Percentiles rank a stretch among this genome's conserved stretches.
Conservation (phyloP, 2,113 vertebrate species). For the Alexandromys fortis region DNA sequence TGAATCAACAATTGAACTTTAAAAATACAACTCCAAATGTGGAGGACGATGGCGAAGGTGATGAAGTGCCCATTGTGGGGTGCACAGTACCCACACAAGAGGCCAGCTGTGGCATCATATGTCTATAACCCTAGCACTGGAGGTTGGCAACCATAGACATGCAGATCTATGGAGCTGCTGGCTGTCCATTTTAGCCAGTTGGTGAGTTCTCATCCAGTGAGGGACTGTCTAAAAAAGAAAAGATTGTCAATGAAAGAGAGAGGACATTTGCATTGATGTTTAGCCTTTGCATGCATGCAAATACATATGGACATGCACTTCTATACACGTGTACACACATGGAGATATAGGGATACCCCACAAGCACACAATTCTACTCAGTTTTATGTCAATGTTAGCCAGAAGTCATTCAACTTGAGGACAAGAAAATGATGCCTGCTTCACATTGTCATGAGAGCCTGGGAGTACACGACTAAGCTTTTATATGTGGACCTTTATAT, state of each 20-base stretch:
- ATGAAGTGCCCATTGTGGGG: not conserved
- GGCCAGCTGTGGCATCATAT: not conserved
- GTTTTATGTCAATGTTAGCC: not conserved
- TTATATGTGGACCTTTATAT: accelerated
- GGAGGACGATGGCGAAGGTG: not conserved
- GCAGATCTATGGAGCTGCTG: not conserved
- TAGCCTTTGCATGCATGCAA: not conserved
- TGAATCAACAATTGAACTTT: not conserved
- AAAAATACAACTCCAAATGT: not conserved
- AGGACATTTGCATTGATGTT: not conserved
- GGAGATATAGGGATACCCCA: too few relatives aligned
- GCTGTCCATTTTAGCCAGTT: accelerated
- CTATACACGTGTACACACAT: not conserved
- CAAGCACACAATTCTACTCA: not conserved
- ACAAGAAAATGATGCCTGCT: not conserved
- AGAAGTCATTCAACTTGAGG: not conserved
- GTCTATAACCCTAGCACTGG: not conserved
- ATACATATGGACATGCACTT: not conserved
- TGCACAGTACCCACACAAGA: not conserved
- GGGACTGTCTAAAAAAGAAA: not conserved
- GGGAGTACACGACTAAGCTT: not conserved
- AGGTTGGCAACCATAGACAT: not conserved
- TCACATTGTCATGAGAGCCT: not conserved
- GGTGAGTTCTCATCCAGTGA: not conserved
- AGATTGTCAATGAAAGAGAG: not conserved